Percentiles rank a stretch among this genome's conserved stretches.
These are phyloP conservation scores for Oncorhynchus clarkii DNA, from an alignment of 2,113 vertebrate genomes.

Conservation along the genomic window DNA sequence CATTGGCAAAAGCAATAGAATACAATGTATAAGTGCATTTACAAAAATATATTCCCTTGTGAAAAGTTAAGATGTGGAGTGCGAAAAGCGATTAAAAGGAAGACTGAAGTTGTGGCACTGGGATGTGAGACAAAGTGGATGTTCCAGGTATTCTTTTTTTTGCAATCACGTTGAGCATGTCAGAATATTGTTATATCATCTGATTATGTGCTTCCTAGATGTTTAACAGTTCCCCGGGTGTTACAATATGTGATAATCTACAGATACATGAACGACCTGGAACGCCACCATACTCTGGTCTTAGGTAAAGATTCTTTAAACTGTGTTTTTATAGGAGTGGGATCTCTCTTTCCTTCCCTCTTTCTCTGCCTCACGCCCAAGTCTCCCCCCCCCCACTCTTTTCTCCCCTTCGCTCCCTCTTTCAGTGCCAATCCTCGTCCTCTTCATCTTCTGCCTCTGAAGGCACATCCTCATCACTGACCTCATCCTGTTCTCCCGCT, in stretches of 20 bases:
- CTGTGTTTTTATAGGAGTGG: neutral
- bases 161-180: too few relatives aligned
- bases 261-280: too few relatives aligned
- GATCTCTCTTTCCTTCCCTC: neutral
- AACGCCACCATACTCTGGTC: too few relatives aligned
- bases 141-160: too few relatives aligned
- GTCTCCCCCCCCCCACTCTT: neutral
- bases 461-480: constrained; percentile 66
- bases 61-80: constrained; percentile 47
- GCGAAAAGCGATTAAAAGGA: constrained; percentile 16
- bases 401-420: too few relatives aligned
- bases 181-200: too few relatives aligned
- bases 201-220: too few relatives aligned
- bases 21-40: constrained; percentile 43
- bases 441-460: constrained; percentile 75
- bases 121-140: neutral
- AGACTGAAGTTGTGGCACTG: neutral
- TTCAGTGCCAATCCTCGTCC: constrained; percentile 75
- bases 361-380: neutral
- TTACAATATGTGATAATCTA: too few relatives aligned
- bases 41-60: constrained; percentile 45
- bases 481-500: constrained; percentile 52
- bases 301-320: too few relatives aligned
- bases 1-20: constrained; percentile 54
- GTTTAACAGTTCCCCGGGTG: too few relatives aligned